Evolutionary conservation across 1,140 invertebrate genomes (phyloP), one percentile per base, ranked within the genome.

Genomic region (Meloidogyne floridensis): DNA sequence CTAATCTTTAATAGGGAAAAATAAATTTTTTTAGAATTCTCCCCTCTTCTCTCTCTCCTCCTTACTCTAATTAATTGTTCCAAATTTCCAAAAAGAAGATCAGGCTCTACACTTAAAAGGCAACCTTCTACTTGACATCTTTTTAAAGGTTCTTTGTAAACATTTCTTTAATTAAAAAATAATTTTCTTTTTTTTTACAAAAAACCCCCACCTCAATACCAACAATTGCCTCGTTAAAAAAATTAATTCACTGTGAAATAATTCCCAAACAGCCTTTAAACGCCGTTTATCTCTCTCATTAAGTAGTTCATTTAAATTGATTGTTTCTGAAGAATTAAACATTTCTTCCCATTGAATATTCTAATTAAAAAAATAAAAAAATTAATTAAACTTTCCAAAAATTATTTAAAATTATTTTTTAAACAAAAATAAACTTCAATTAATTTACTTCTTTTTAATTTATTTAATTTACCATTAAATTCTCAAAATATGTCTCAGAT

Each of bases 141-240:
- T 89, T 94, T 94, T 81, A 94, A 86, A 0, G 93, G 93, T 85
- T 94, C 93, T 92, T 94, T 93, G 87, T 93, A 94, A 54, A 93
- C 93, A 92, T 93, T 86, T 73, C 90, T 91, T 78, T 75, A 72
- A 80, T 11, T 74, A 82, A 72, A 78, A 18, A 80, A 42, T 80
- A 53, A n/a, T n/a, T 20, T 53, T 51, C 0, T 3, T 81, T 18
- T 42, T n/a, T 56, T 56, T 78, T 9, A 42, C 13, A 18, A 47
- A 47, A 93, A 32, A 32, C 32, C 1, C 32, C 32, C 32, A 93
- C 91, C 93, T 93, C n/a, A 94, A 91, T 10, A 94, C 93, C 92
- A 94, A 93, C 11, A 94, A 90, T 89, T 94, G 93, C 84, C 93
- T 93, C 59, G 93, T 92, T 18, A 94, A 91, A 88, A 94, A 94